Base-by-base conservation (phyloP, 2,888 invertebrate genomes). In the Drosophila neoperkinsi region DNA sequence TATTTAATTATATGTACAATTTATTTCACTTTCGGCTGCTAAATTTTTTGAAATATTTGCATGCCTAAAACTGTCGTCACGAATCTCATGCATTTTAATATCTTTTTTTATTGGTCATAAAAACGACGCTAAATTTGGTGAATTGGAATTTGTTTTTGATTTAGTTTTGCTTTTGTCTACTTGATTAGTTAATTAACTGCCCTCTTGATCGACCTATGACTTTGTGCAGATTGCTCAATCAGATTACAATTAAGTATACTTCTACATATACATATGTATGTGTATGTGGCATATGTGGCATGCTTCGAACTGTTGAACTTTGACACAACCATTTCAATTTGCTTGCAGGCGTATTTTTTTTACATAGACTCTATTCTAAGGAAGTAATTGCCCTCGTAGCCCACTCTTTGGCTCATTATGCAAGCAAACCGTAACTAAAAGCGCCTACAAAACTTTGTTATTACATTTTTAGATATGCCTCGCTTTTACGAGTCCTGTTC, bases 371-470 rank as follows among this genome's bases (percentile, higher is more conserved):
- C 16, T 55, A 28, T 36, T 50, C 52, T 43, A 72, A 72, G 38
- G 63, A 66, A 71, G 74, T 78, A 78, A 78, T 74, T 78, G 78
- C 64, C 78, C 77, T 60, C 49, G 46, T 66, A 63, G 60, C 69
- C 74, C 58, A 55, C 33, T 68, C 52, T 28, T 52, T 46, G n/a
- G 25, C 25, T 33, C 67, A 41, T 66, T 69, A 77, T 73, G 68
- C 67, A 77, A 64, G 63, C 64, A 60, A 57, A 51, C 61, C 70
- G 62, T 43, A 70, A 70, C 78, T 60, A 67, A 71, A 71, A 52
- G 38, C 59, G 73, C 70, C 79, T 76, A 69, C 65, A 66, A 46
- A 79, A 79, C 77, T 80, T 80, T 79, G 77, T 80, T 79, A 80
- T 79, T 80, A 74, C 61, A 69, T 66, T 68, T 58, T 58, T 66